These are phyloP conservation scores for Anolis carolinensis DNA, from an alignment of 2,113 vertebrate species.

Conservation along the genomic window DNA sequence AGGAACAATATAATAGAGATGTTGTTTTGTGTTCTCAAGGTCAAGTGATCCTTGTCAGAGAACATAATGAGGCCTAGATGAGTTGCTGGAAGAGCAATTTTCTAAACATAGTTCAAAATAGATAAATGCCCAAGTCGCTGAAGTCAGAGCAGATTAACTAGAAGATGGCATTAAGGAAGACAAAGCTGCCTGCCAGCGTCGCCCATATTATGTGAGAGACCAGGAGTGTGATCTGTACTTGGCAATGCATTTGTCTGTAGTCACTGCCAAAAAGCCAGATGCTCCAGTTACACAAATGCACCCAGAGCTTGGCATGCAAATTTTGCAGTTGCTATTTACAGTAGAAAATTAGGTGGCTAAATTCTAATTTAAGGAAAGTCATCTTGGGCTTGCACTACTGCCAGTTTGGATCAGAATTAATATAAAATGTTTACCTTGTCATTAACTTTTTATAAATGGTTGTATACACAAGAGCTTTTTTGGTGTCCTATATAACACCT, in stretches of 20 bases:
- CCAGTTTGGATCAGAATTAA: slow-evolving; percentile 1
- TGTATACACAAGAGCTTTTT: background rate
- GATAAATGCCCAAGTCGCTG: background rate
- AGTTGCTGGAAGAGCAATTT: slow-evolving; percentile 1
- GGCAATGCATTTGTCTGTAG: slow-evolving; percentile 57
- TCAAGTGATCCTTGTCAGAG: slow-evolving; percentile 1
- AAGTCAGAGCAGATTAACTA: slow-evolving; percentile 36
- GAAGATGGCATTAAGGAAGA: slow-evolving; percentile 43
- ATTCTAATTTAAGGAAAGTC: slow-evolving; percentile 16
- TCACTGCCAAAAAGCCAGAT: slow-evolving; percentile 57
- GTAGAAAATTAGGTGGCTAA: slow-evolving; percentile 37
- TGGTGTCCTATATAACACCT: background rate
- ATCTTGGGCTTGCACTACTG: slow-evolving; percentile 10
- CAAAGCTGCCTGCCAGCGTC: slow-evolving; percentile 34
- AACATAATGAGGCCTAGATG: slow-evolving; percentile 3
- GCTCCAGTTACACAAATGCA: slow-evolving; percentile 30
- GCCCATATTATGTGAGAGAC: slow-evolving; percentile 40
- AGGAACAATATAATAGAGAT: background rate
- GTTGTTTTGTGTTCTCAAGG: background rate
- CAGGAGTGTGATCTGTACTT: slow-evolving; percentile 52
- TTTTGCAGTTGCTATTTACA: slow-evolving; percentile 36
- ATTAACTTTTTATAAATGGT: background rate
- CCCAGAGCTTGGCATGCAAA: slow-evolving; percentile 50
- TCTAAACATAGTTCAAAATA: slow-evolving; percentile 34
- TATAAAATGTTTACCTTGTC: slow-evolving; percentile 12